Conservation (phyloP, 92 coral and sea anemone genomes). For the Porites cylindrica region DNA sequence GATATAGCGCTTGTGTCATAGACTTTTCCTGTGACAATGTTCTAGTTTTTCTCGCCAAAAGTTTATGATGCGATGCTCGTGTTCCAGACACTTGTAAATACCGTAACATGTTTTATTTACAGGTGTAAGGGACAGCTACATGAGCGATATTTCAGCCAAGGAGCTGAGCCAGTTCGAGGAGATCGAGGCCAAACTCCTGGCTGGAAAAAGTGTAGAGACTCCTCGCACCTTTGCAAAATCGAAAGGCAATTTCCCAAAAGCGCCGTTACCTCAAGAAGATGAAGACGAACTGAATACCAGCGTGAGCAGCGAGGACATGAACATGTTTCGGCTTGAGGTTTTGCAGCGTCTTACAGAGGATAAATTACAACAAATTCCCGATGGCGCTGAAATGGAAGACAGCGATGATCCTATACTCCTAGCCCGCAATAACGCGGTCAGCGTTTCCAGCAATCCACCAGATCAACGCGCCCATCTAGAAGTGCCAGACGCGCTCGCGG, state of each 20-base stretch:
- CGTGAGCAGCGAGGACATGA: constrained; percentile 92
- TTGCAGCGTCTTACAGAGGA: constrained; percentile 79
- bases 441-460: constrained; percentile 17
- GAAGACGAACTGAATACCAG: constrained; percentile 85
- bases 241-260: constrained; percentile 1
- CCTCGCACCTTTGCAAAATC: constrained; percentile 30
- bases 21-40: too few relatives aligned
- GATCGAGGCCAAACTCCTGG: constrained; percentile 80
- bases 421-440: constrained; percentile 31
- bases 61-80: too few relatives aligned
- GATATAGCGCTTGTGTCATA: too few relatives aligned
- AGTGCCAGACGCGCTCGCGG: constrained; percentile 33
- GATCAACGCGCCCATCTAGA: constrained; percentile 45
- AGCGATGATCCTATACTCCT: constrained; percentile 61
- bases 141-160: constrained; percentile 64
- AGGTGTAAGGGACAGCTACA: constrained; percentile 59
- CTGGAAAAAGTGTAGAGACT: constrained; percentile 67
- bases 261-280: constrained; percentile 35
- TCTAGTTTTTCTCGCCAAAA: too few relatives aligned
- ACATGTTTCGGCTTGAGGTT: constrained; percentile 81
- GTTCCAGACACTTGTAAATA: too few relatives aligned
- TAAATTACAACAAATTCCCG: constrained; percentile 62
- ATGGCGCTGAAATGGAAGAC: constrained; percentile 51
- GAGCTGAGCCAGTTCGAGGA: constrained; percentile 88
- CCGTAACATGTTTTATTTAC: background rate